A percentile compares a stretch with the other conserved stretches of the same genome.
These are phyloP conservation scores for Diabrotica undecimpunctata DNA, from an alignment of 1,140 invertebrate species.

Conservation along the genomic window DNA sequence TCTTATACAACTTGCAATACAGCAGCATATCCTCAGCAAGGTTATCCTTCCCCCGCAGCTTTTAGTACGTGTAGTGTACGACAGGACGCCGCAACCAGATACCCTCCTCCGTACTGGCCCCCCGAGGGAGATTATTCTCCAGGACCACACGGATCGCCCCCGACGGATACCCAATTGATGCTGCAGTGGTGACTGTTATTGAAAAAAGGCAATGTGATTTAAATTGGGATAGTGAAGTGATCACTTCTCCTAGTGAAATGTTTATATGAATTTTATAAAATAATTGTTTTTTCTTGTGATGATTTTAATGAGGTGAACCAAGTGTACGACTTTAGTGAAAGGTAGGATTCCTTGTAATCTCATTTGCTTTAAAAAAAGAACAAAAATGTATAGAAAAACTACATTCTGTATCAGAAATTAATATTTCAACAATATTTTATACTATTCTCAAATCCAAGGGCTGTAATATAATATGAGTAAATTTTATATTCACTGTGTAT, in stretches of 20 bases:
- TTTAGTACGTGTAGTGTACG: constrained; percentile 42
- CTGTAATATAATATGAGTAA: too few species aligned
- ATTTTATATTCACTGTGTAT: too few species aligned
- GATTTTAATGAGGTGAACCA: background rate
- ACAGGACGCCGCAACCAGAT: constrained; percentile 39
- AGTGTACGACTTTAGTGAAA: background rate
- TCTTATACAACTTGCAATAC: constrained; percentile 40
- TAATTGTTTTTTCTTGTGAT: constrained; percentile 12
- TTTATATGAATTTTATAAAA: constrained; percentile 5
- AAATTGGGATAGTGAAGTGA: background rate
- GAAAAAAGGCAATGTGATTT: constrained; percentile 1
- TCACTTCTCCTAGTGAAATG: background rate
- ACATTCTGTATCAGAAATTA: too few species aligned
- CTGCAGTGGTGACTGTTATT: constrained; percentile 42
- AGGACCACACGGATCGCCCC: constrained; percentile 37
- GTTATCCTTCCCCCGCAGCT: constrained; percentile 38
- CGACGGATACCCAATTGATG: constrained; percentile 40
- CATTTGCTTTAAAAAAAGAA: too few species aligned
- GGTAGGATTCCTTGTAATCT: background rate
- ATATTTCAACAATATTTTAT: too few species aligned
- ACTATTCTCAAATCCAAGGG: too few species aligned
- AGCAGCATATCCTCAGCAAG: constrained; percentile 41
- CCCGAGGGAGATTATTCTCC: constrained; percentile 42
- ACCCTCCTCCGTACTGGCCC: constrained; percentile 43
- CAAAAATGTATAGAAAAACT: too few species aligned